Base-by-base conservation (phyloP, 2,797 vertebrate genomes). In the Premnoplex brunnescens region DNA sequence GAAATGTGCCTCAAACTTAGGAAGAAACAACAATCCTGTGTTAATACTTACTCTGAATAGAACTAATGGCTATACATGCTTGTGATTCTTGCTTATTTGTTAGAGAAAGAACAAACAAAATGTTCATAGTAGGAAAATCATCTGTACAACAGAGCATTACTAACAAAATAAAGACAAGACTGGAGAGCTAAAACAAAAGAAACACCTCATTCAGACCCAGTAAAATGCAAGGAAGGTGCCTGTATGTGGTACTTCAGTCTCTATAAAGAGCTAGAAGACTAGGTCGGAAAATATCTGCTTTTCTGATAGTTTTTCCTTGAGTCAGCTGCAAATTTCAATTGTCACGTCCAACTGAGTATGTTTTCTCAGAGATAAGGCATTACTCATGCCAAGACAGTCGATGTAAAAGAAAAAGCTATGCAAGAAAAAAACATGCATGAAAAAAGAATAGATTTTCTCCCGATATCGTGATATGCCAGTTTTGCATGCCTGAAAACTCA, bases 321-420 rank as follows among this genome's bases (percentile, higher is more conserved):
- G 88, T 82, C 71, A 71, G 89, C 19, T 78, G 32, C 68, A 93
- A 91, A 92, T 95, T 56, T 85, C 55, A 91, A 13, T 69, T 63
- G 39, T 64, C 56, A 62, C 36, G 56, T 89, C 80, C 85, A 86
- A 83, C n/a, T 51, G 74, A 82, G n/a, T 58, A 67, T 58, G 67
- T 87, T 92, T 95, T 93, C 92, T 74, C 90, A 92, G 36, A 94
- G 86, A 88, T 85, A 91, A 96, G 92, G 69, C 54, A 76, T 9
- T 83, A 60, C 32, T 93, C n/a, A 27, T 48, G 76, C 90, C 93
- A 96, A 91, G 76, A 95, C 93, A 85, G 41, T 17, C 71, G 48
- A 78, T 56, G 64, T 67, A 73, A 80, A 93, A 85, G 73, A 87
- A 86, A 85, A 71, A 86, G 24, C 77, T 86, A 60, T 59, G 88